Conservation (phyloP, 2,113 vertebrate species). For the Pyxicephalus adspersus region DNA sequence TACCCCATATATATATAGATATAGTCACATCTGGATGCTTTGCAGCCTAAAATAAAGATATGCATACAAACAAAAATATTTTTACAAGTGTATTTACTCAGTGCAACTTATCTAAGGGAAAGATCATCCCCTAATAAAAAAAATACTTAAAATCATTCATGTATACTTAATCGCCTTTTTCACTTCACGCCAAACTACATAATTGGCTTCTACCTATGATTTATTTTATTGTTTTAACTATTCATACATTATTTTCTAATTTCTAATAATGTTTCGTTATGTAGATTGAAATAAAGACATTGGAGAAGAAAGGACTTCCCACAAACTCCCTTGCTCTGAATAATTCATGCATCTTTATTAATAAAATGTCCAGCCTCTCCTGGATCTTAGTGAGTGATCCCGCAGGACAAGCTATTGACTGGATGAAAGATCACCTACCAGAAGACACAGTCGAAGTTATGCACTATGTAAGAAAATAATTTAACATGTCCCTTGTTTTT, state of each 20-base stretch:
- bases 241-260: neutral
- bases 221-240: neutral
- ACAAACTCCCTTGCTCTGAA: constrained; percentile 26
- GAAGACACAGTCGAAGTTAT: constrained; percentile 37
- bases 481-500: neutral
- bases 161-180: too few relatives aligned
- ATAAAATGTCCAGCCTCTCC: constrained; percentile 2
- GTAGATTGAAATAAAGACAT: constrained; percentile 56
- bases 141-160: too few relatives aligned
- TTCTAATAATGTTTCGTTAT: neutral
- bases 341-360: constrained; percentile 42
- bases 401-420: constrained; percentile 49
- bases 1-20: too few relatives aligned
- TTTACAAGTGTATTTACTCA: too few relatives aligned
- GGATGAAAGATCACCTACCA: constrained; percentile 47
- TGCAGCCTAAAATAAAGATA: too few relatives aligned
- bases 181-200: too few relatives aligned
- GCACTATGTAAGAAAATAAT: constrained; percentile 47
- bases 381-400: constrained; percentile 56
- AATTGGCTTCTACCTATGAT: too few relatives aligned
- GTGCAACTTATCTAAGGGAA: too few relatives aligned
- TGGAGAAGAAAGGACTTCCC: constrained; percentile 46
- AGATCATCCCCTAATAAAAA: too few relatives aligned
- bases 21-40: too few relatives aligned
- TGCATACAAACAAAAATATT: too few relatives aligned